These are phyloP conservation scores for Characodon lateralis DNA, from an alignment of 2,797 vertebrate species.

Conservation along the genomic window DNA sequence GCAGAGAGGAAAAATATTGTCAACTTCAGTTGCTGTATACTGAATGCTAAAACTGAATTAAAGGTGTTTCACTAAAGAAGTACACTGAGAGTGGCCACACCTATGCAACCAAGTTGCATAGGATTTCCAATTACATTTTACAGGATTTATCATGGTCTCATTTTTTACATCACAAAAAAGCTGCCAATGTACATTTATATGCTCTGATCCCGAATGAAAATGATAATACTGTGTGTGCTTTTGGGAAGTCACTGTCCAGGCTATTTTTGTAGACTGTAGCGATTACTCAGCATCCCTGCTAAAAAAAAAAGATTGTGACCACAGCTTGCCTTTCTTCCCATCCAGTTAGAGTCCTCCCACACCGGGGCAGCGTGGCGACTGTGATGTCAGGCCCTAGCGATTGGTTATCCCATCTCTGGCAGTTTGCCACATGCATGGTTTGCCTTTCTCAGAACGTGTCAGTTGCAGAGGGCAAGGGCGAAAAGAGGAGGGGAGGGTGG, in stretches of 20 bases:
- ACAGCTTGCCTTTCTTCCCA: conserved; percentile 33
- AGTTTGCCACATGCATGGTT: conserved; percentile 57
- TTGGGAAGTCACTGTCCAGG: conserved; percentile 35
- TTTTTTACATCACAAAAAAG: not conserved
- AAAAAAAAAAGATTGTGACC: conserved; percentile 31
- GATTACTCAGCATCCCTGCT: conserved; percentile 60
- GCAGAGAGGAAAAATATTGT: not conserved
- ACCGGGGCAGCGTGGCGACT: conserved; percentile 31
- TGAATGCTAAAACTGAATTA: not conserved
- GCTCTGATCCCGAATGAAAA: conserved; percentile 56
- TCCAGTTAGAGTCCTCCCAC: conserved; percentile 43
- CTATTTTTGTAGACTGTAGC: conserved; percentile 45
- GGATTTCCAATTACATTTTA: not conserved
- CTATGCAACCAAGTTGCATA: not conserved
- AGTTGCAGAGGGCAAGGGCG: conserved; percentile 37
- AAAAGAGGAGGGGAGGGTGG: not conserved
- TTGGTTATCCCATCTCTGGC: conserved; percentile 64
- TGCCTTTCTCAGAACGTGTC: conserved; percentile 73
- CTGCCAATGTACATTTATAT: not conserved
- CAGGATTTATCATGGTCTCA: not conserved
- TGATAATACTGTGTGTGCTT: conserved; percentile 32
- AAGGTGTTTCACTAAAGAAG: not conserved
- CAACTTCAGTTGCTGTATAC: not conserved
- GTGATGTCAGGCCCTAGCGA: conserved; percentile 50
- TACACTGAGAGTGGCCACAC: not conserved